These are phyloP conservation scores for Chironex yamaguchii DNA, from an alignment of 30 jellyfish, hydroid and myxozoan genomes.

Conservation along the genomic window DNA sequence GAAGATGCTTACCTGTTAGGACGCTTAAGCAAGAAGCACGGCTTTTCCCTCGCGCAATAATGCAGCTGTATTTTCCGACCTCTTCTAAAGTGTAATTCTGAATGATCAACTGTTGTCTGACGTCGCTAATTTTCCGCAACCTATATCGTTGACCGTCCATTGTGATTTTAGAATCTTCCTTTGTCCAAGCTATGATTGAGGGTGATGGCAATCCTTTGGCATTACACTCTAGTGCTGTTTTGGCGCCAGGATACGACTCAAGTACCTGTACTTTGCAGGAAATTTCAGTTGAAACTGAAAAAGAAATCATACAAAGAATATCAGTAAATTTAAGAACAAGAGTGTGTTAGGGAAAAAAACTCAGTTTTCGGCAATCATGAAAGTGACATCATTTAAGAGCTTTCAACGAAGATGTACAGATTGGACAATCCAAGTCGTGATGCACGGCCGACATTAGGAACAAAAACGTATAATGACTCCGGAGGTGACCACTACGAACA, in stretches of 20 bases:
- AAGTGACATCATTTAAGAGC: no score
- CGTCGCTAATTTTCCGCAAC: slow-evolving; percentile 4
- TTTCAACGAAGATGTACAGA: no score
- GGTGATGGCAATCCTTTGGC: slow-evolving; percentile 74
- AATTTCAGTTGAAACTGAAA: slow-evolving; percentile 66
- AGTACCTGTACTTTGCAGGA: slow-evolving; percentile 64
- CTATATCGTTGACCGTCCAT: slow-evolving; percentile 19
- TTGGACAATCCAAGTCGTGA: no score
- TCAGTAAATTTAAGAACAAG: not conserved
- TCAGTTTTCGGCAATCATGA: not conserved
- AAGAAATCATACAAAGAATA: not conserved
- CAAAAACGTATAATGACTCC: no score
- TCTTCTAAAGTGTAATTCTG: slow-evolving; percentile 55
- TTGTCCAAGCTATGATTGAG: slow-evolving; percentile 73
- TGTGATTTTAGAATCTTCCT: slow-evolving; percentile 44
- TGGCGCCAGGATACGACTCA: slow-evolving; percentile 71
- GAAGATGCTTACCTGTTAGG: slow-evolving; percentile 76
- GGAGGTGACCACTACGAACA: no score
- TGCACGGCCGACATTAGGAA: no score
- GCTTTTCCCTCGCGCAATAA: slow-evolving; percentile 69
- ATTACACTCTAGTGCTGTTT: slow-evolving; percentile 72
- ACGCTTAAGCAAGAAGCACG: slow-evolving; percentile 53
- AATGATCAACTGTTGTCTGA: slow-evolving; percentile 55
- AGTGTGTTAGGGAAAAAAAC: not conserved
- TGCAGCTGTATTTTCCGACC: slow-evolving; percentile 77